Percentiles rank a stretch among this genome's conserved stretches.
Evolutionary conservation across 2,888 invertebrate genomes (phyloP).

Genomic region (Acleris cristana): DNA sequence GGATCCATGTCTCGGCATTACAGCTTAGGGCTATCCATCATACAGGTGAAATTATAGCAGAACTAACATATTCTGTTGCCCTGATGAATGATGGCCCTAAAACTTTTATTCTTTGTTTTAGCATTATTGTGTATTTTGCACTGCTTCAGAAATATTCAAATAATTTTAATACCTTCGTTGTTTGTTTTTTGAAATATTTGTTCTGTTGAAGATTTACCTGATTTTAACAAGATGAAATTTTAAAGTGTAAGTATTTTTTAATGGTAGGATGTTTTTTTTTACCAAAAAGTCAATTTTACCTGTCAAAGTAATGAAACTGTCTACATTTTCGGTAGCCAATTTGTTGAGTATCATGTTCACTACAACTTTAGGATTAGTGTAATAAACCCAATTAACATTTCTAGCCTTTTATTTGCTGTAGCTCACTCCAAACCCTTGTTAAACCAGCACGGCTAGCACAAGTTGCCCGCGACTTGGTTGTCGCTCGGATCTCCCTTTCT

Average conservation of each 20-base stretch:
- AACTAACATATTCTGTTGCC: no score
- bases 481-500: background rate
- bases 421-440: no score
- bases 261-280: conserved; percentile 50
- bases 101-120: conserved; percentile 22
- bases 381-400: conserved; percentile 75
- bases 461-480: no score
- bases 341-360: conserved; percentile 68
- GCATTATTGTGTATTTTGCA: conserved; percentile 39
- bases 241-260: conserved; percentile 54
- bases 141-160: conserved; percentile 42
- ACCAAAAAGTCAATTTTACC: conserved; percentile 74
- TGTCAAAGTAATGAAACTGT: conserved; percentile 45
- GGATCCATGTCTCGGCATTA: no score
- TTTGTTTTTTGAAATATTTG: conserved; percentile 60
- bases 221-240: conserved; percentile 47
- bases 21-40: no score
- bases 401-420: conserved; percentile 13
- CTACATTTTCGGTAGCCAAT: conserved; percentile 55
- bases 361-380: conserved; percentile 72
- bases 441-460: no score
- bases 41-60: no score
- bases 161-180: conserved; percentile 46
- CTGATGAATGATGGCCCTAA: background rate
- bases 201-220: conserved; percentile 59